Conservation (phyloP, 2,888 invertebrate species). For the Melolontha melolontha region DNA sequence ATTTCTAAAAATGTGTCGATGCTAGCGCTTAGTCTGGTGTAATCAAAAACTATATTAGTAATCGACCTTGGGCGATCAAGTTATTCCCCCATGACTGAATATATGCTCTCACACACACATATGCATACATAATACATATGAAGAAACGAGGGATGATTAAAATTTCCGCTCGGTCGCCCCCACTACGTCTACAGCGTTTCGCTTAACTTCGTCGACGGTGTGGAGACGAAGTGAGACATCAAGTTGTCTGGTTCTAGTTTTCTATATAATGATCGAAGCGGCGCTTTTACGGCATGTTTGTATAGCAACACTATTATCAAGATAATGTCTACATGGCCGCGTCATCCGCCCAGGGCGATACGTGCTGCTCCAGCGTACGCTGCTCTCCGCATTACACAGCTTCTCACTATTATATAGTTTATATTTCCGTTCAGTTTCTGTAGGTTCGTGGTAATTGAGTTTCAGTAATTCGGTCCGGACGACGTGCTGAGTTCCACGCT, state of each 20-base stretch:
- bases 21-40: too few species aligned
- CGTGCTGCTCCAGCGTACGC: conserved; percentile 29
- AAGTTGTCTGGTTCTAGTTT: conserved; percentile 57
- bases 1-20: too few species aligned
- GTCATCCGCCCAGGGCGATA: conserved; percentile 45
- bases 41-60: too few species aligned
- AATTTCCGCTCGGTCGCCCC: conserved; percentile 23
- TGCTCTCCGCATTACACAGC: conserved; percentile 19
- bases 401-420: conserved; percentile 21
- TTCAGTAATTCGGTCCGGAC: conserved; percentile 31
- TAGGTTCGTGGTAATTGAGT: conserved; percentile 16
- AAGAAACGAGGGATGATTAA: conserved; percentile 32
- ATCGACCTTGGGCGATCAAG: too few species aligned
- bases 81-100: too few species aligned
- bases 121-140: too few species aligned
- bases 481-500: conserved; percentile 35
- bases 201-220: conserved; percentile 20
- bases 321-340: conserved; percentile 55
- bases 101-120: too few species aligned
- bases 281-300: conserved; percentile 59
- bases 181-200: conserved; percentile 14
- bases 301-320: conserved; percentile 61
- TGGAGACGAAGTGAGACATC: conserved; percentile 56
- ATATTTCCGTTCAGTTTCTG: conserved; percentile 27
- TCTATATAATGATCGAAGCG: conserved; percentile 58